A percentile compares a stretch with the other conserved stretches of the same genome.
Conservation (phyloP, 2,888 invertebrate species). For the Beris morrisii region DNA sequence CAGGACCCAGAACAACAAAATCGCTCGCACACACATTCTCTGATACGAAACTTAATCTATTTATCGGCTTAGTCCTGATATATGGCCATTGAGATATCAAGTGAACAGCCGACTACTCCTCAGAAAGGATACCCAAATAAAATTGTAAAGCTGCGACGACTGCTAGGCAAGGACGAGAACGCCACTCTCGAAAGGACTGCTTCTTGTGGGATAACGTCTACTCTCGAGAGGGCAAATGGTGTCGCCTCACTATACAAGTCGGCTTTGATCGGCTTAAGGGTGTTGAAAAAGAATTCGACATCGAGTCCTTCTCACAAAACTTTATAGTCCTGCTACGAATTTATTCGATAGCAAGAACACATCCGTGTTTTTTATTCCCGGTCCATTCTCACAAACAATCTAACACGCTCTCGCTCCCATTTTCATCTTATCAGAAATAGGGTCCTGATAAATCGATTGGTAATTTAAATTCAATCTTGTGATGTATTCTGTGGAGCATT, state of each 20-base stretch:
- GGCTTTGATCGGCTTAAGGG: constrained; percentile 12
- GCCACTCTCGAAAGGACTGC: too few relatives aligned
- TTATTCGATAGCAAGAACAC: constrained; percentile 2
- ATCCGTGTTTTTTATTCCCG: too few relatives aligned
- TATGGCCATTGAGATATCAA: constrained; percentile 39
- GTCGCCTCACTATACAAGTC: background rate
- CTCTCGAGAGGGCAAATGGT: background rate
- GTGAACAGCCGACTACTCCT: constrained; percentile 29
- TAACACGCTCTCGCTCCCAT: background rate
- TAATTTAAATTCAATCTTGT: constrained; percentile 31
- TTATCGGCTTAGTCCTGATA: constrained; percentile 40
- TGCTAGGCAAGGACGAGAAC: too few relatives aligned
- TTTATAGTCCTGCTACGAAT: constrained; percentile 8
- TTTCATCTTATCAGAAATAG: constrained; percentile 15
- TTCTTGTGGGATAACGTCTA: too few relatives aligned
- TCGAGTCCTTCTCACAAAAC: constrained; percentile 9
- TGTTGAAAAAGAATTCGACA: constrained; percentile 18
- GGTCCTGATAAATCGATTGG: constrained; percentile 28
- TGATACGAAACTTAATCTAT: constrained; percentile 38
- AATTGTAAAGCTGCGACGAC: too few relatives aligned
- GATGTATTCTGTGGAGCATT: constrained; percentile 28
- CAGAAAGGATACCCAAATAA: too few relatives aligned
- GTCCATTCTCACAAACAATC: background rate
- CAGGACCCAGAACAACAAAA: background rate
- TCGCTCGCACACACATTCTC: background rate